Conservation (phyloP, 2,113 vertebrate species). For the Pantherophis guttatus region DNA sequence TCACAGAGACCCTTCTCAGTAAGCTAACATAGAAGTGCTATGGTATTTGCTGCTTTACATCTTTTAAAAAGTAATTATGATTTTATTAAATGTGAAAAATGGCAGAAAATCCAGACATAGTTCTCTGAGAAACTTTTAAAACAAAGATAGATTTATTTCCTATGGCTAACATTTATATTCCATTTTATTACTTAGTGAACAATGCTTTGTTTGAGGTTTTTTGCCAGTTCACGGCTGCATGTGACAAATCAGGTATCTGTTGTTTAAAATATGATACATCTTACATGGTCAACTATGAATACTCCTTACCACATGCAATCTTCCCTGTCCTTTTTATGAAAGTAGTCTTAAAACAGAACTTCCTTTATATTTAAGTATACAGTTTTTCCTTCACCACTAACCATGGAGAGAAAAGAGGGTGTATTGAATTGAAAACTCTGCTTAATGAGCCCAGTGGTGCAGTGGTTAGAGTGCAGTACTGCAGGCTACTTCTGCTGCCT, state of each 20-base stretch:
- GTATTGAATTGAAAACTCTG: constrained; percentile 20
- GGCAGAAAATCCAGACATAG: neutral
- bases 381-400: constrained; percentile 8
- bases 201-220: neutral
- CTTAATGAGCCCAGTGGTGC: neutral
- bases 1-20: neutral
- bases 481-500: no score
- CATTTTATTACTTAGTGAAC: fast-evolving
- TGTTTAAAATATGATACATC: fast-evolving
- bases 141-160: fast-evolving
- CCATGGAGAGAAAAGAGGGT: constrained; percentile 1
- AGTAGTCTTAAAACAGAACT: neutral
- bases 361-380: neutral
- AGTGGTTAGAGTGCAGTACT: no score
- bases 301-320: neutral
- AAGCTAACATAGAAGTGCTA: neutral
- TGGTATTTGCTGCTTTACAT: neutral
- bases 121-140: neutral
- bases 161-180: neutral
- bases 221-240: neutral
- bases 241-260: neutral
- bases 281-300: neutral
- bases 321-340: neutral
- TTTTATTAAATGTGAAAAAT: neutral
- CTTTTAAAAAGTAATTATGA: neutral